Evolutionary conservation across 2,113 vertebrate species (phyloP), one percentile per base, ranked within the genome.

Genomic region (Epinephelus lanceolatus): DNA sequence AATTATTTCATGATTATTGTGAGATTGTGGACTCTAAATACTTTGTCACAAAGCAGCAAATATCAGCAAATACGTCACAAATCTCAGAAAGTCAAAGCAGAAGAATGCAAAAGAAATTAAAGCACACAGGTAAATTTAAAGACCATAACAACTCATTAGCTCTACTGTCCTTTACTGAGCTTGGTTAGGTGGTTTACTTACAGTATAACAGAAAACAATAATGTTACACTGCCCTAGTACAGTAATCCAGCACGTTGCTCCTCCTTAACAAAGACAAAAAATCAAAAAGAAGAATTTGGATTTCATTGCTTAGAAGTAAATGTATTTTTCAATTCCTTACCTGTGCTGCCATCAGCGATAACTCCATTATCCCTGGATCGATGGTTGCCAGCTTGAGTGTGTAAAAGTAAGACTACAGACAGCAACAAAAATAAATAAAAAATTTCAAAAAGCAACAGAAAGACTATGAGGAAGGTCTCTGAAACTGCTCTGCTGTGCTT

Each of bases 291-390:
- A 37, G 33, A 37, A 37, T 37, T 37, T 8, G 33, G 6, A 37
- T 37, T 37, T 37, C 6, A 37, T 37, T 37, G 33, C 33, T 37
- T 37, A 37, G 33, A 37, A 1, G 33, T 18, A 49, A 69, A 60
- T 15, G 3, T 30, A 25, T 67, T 52, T 52, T 76, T 23, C 5
- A 5, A 62, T 40, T 53, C 15, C 89, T 91, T 88, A 94, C 93
- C 92, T 93, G 89, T 33, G 86, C 83, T 67, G 91, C 84, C 89
- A 93, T 91, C 61, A 94, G 76, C 14, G 92, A 91, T 77, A 93
- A 81, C 75, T 94, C 93, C 93, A 93, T 93, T 62, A 78, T 86
- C 11, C 66, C 69, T 57, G 71, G 84, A 63, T 91, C 73, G 14
- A 73, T 53, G 71, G 74, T 73, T 33, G 73, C 71, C 79, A 81